phyloP scores from a whole-genome alignment of 1,140 invertebrate species.

The silkworm (Bombyx mori) region DNA sequence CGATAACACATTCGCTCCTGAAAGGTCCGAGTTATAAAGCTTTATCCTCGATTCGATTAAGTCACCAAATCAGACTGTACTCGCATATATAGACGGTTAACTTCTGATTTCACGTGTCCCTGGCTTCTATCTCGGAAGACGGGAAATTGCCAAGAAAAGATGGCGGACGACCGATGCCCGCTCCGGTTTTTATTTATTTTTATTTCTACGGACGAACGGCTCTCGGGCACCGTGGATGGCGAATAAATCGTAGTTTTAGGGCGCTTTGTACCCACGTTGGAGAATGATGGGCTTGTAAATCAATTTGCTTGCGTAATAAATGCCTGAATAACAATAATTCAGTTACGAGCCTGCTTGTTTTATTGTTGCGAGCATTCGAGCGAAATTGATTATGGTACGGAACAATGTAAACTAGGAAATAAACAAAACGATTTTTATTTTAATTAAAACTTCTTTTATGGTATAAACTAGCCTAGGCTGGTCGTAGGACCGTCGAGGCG shows the following conservation, averaged over 20 bases:
- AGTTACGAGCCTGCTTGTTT: too few species aligned
- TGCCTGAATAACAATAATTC: background rate
- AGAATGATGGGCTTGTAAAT: conserved; percentile 11
- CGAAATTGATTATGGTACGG: too few species aligned
- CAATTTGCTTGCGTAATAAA: conserved; percentile 6
- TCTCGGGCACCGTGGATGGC: conserved; percentile 19
- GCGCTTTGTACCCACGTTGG: conserved; percentile 10
- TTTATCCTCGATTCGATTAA: conserved; percentile 30
- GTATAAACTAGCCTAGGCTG: too few species aligned
- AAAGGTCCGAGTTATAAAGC: conserved; percentile 24
- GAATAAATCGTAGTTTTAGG: conserved; percentile 17
- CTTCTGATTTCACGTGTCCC: conserved; percentile 59
- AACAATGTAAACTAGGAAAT: too few species aligned
- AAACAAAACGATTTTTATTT: too few species aligned
- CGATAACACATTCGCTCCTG: conserved; percentile 15
- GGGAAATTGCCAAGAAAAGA: conserved; percentile 58
- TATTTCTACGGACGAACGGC: conserved; percentile 26
- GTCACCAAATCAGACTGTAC: conserved; percentile 36
- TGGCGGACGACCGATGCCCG: conserved; percentile 31
- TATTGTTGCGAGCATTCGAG: too few species aligned
- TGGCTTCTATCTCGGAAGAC: conserved; percentile 43
- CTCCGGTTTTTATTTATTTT: conserved; percentile 51
- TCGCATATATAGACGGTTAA: conserved; percentile 44
- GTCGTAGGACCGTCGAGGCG: too few species aligned
- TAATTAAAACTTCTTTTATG: too few species aligned